Conservation (phyloP, 2,888 invertebrate species). For the Sesia apiformis region DNA sequence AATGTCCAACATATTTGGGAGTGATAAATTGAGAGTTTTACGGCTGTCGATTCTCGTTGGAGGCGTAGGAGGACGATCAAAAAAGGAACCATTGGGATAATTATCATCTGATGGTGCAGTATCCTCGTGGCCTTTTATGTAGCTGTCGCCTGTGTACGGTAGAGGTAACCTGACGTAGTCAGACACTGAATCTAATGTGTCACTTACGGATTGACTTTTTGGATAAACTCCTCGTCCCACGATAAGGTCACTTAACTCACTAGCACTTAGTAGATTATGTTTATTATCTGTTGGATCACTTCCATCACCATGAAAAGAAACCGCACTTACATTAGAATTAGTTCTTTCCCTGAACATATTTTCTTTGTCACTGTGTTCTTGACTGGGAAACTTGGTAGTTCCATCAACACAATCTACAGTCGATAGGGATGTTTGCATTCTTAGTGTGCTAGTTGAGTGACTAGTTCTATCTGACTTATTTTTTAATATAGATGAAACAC, state of each 20-base stretch:
- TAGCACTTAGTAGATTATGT: conserved; percentile 84
- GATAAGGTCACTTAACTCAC: conserved; percentile 87
- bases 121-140: conserved; percentile 74
- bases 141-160: conserved; percentile 73
- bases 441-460: conserved; percentile 32
- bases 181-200: conserved; percentile 90
- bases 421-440: conserved; percentile 29
- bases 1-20: conserved; percentile 62
- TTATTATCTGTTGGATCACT: conserved; percentile 89
- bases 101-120: conserved; percentile 75
- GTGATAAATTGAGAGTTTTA: conserved; percentile 53
- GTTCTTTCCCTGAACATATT: conserved; percentile 78
- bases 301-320: conserved; percentile 90
- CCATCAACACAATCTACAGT: conserved; percentile 72
- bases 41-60: conserved; percentile 81
- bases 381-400: conserved; percentile 35
- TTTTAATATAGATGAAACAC: conserved; percentile 65
- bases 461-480: conserved; percentile 63
- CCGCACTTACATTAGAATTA: conserved; percentile 86
- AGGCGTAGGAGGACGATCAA: conserved; percentile 78
- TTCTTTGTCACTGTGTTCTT: conserved; percentile 63
- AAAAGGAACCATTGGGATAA: conserved; percentile 62
- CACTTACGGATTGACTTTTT: conserved; percentile 83
- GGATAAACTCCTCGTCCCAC: conserved; percentile 86
- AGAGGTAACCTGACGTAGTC: conserved; percentile 89